Conservation (phyloP, 2,888 invertebrate genomes). For the Pilophorus perplexus region DNA sequence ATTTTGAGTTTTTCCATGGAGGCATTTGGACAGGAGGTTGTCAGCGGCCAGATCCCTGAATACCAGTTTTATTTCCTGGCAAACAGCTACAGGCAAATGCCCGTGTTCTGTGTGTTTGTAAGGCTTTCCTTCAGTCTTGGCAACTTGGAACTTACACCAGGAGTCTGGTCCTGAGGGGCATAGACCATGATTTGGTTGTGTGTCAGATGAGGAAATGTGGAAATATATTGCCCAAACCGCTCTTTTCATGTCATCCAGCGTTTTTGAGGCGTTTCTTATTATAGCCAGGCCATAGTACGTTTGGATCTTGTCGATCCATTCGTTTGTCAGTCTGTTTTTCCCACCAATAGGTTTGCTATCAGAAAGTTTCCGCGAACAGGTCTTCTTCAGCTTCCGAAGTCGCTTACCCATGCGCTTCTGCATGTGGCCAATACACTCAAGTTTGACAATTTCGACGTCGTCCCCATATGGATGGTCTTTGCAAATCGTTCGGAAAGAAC, state of each 20-base stretch:
- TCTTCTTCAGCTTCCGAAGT: constrained; percentile 34
- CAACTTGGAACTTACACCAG: constrained; percentile 48
- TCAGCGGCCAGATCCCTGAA: neutral
- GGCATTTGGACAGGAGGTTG: constrained; percentile 16
- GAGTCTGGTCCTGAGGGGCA: constrained; percentile 46
- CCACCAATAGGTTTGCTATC: constrained; percentile 41
- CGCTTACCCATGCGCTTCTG: constrained; percentile 43
- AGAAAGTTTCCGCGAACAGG: constrained; percentile 47
- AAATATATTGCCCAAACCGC: constrained; percentile 49
- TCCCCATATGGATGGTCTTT: constrained; percentile 42
- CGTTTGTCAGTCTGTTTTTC: neutral
- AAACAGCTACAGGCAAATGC: constrained; percentile 7
- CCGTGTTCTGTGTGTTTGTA: constrained; percentile 7
- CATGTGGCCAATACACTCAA: constrained; percentile 17
- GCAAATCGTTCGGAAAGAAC: constrained; percentile 3
- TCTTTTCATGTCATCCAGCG: constrained; percentile 47
- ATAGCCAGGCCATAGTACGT: constrained; percentile 49
- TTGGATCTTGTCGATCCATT: constrained; percentile 47
- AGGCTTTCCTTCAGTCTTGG: constrained; percentile 8
- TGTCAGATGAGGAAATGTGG: neutral
- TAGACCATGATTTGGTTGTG: constrained; percentile 44
- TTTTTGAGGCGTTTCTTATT: constrained; percentile 45
- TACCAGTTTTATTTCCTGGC: neutral
- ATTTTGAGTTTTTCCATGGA: constrained; percentile 35
- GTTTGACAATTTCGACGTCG: constrained; percentile 24